A percentile compares a stretch with the other conserved stretches of the same genome.
phyloP scores from a whole-genome alignment of 2,888 invertebrate species.

The Athripsodes cinereus region DNA sequence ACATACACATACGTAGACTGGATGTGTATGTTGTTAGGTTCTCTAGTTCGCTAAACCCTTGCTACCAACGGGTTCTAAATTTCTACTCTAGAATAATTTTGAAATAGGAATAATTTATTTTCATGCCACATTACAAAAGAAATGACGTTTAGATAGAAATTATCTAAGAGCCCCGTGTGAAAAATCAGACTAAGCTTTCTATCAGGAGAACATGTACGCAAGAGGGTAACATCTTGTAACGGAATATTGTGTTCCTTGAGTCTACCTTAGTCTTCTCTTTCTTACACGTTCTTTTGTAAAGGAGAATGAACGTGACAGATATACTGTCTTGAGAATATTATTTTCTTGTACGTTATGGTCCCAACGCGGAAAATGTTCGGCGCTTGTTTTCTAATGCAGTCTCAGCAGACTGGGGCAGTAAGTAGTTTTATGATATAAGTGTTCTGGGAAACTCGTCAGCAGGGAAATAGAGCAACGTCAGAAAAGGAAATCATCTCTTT shows the following conservation, averaged over 20 bases:
- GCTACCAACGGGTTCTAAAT: neutral
- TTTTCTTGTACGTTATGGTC: neutral
- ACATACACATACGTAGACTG: too few species aligned
- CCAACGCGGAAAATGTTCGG: neutral
- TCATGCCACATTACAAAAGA: neutral
- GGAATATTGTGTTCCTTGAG: neutral
- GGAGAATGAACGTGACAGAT: slow-evolving; percentile 1
- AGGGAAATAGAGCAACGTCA: slow-evolving; percentile 24
- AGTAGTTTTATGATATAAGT: neutral
- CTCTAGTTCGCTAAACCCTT: too few species aligned
- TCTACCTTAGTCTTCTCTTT: slow-evolving; percentile 11
- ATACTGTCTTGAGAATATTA: neutral
- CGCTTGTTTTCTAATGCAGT: slow-evolving; percentile 10
- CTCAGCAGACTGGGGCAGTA: neutral
- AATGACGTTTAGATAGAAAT: slow-evolving; percentile 12
- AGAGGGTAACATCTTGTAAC: slow-evolving; percentile 10
- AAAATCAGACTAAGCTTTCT: slow-evolving; percentile 26
- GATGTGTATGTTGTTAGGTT: too few species aligned
- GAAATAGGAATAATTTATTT: neutral
- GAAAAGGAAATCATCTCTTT: slow-evolving; percentile 24
- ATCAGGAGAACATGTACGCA: slow-evolving; percentile 17
- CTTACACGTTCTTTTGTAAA: slow-evolving; percentile 1
- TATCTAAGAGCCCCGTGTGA: slow-evolving; percentile 27
- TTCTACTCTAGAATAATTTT: neutral
- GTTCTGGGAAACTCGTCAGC: slow-evolving; percentile 1